Percentiles rank a stretch among this genome's conserved stretches.
Conservation (phyloP, 2,113 vertebrate genomes). For the Eublepharis macularius region DNA sequence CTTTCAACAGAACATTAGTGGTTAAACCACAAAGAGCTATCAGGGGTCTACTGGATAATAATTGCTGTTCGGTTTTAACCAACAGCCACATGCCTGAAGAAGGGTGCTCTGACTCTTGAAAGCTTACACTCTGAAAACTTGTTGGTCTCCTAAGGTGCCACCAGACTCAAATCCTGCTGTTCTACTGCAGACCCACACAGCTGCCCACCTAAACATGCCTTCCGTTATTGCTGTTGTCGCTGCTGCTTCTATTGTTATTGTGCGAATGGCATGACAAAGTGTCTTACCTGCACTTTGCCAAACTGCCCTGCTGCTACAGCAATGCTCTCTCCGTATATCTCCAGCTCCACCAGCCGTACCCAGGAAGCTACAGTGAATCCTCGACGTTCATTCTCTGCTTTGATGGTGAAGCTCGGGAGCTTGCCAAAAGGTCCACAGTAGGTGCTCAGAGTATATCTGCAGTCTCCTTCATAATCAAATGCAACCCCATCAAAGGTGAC, state of each 20-base stretch:
- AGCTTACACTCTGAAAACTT: too few relatives aligned
- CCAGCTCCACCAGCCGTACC: slow-evolving; percentile 38
- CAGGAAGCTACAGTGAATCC: slow-evolving; percentile 19
- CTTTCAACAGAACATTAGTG: not conserved
- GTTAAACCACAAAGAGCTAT: not conserved
- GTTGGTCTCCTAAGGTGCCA: too few relatives aligned
- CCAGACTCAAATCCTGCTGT: too few relatives aligned
- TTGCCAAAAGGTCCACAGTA: slow-evolving; percentile 30
- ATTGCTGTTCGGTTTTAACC: not conserved
- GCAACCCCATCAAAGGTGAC: slow-evolving; percentile 61
- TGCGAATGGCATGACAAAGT: too few relatives aligned
- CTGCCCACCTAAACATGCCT: too few relatives aligned
- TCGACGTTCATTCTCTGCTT: slow-evolving; percentile 58
- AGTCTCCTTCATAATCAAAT: slow-evolving; percentile 66
- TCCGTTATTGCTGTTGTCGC: too few relatives aligned
- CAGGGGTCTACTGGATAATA: not conserved
- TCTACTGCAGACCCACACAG: too few relatives aligned
- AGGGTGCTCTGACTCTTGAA: too few relatives aligned
- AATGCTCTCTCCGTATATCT: slow-evolving; percentile 46
- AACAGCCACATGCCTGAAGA: not conserved
- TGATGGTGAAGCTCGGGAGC: slow-evolving; percentile 47
- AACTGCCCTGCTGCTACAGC: slow-evolving; percentile 40
- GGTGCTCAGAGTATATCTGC: slow-evolving; percentile 55
- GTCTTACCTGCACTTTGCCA: slow-evolving; percentile 46
- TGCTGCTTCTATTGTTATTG: too few relatives aligned